These are phyloP conservation scores for Clarias pachynema DNA, from an alignment of 2,797 vertebrate species.

Conservation along the genomic window DNA sequence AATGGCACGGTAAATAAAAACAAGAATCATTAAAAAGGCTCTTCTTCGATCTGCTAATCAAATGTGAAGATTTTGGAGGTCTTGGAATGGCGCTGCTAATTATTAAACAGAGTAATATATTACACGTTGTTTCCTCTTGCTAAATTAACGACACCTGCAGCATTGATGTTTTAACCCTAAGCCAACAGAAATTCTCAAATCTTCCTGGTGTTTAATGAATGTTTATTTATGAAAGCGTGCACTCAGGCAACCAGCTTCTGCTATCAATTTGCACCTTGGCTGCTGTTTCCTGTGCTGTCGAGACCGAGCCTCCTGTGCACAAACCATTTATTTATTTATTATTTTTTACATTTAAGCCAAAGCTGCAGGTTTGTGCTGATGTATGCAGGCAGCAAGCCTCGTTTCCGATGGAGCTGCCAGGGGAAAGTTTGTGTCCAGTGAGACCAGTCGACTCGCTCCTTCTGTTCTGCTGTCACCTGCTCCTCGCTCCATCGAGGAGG, in stretches of 20 bases:
- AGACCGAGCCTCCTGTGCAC: slow-evolving; percentile 58
- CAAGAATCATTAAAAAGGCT: background rate
- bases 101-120: background rate
- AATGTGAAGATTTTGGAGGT: background rate
- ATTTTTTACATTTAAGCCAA: background rate
- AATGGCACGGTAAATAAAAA: background rate
- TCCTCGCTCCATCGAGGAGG: background rate
- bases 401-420: background rate
- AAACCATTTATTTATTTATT: background rate
- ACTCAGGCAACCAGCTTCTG: slow-evolving; percentile 10
- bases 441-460: slow-evolving; percentile 1
- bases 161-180: background rate
- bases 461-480: background rate
- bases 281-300: slow-evolving; percentile 33
- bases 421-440: background rate
- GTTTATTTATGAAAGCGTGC: background rate
- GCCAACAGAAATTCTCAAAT: slow-evolving; percentile 11
- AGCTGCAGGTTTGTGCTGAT: background rate
- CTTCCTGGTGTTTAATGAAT: slow-evolving; percentile 10
- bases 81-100: background rate
- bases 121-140: background rate
- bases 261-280: slow-evolving; percentile 42
- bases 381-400: background rate
- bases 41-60: background rate
- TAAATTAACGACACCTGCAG: background rate